These are phyloP conservation scores for Terebella lapidaria DNA, from an alignment of 2,888 invertebrate species.

Conservation along the genomic window DNA sequence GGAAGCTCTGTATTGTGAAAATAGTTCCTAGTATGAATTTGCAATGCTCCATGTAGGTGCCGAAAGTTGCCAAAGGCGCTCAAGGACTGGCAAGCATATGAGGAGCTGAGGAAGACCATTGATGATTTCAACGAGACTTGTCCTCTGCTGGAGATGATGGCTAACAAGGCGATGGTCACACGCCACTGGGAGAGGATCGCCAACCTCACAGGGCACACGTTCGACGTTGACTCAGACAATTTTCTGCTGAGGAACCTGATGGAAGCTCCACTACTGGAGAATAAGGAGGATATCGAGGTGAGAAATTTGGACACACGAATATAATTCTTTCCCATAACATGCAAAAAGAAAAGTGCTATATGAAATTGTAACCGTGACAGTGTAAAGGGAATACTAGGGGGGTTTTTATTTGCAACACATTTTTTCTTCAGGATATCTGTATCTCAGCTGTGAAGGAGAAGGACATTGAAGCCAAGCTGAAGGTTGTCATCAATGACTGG, in stretches of 20 bases:
- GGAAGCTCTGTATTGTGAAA: neutral
- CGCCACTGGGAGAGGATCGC: slow-evolving; percentile 95
- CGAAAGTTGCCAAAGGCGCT: slow-evolving; percentile 86
- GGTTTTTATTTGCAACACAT: neutral
- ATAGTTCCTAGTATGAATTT: neutral
- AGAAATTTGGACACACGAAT: neutral
- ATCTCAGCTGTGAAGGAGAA: slow-evolving; percentile 98
- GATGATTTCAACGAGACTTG: slow-evolving; percentile 98
- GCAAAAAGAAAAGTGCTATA: no score
- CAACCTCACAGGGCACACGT: slow-evolving; percentile 80
- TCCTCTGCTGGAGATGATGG: slow-evolving; percentile 89
- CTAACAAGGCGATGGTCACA: slow-evolving; percentile 94
- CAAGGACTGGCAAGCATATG: slow-evolving; percentile 94
- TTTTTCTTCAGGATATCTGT: slow-evolving; percentile 72
- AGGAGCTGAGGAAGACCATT: slow-evolving; percentile 89
- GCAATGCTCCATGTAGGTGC: slow-evolving; percentile 62
- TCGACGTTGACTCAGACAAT: slow-evolving; percentile 88
- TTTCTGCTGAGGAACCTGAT: slow-evolving; percentile 90
- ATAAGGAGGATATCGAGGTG: slow-evolving; percentile 94
- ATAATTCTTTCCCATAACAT: neutral
- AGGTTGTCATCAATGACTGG: slow-evolving; percentile 94
- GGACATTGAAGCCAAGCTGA: slow-evolving; percentile 91
- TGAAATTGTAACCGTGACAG: no score
- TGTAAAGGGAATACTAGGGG: no score
- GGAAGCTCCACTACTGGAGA: slow-evolving; percentile 84